These are phyloP conservation scores for Eupeodes latifasciatus DNA, from an alignment of 2,888 invertebrate genomes.

Conservation along the genomic window DNA sequence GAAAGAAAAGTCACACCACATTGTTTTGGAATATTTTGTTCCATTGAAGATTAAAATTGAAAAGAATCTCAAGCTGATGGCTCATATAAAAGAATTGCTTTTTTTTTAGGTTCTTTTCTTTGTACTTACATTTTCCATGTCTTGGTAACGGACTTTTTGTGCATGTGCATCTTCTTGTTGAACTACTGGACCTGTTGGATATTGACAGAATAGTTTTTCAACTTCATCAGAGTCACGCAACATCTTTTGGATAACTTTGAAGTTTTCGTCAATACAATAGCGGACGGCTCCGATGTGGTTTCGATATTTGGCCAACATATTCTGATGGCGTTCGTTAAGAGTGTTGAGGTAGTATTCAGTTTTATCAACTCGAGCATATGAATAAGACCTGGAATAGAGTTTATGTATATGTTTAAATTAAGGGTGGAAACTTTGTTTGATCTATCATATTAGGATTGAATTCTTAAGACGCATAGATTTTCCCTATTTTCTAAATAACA, in stretches of 20 bases:
- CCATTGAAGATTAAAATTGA: conserved; percentile 55
- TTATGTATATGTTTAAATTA: too few species aligned
- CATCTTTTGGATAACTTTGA: conserved; percentile 84
- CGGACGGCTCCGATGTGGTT: conserved; percentile 90
- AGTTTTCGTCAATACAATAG: conserved; percentile 90
- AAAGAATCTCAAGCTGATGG: conserved; percentile 37
- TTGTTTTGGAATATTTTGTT: conserved; percentile 68
- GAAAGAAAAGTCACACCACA: conserved; percentile 63
- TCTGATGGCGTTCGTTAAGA: conserved; percentile 90
- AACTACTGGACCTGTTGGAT: conserved; percentile 87
- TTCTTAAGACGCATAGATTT: too few species aligned
- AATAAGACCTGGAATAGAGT: conserved; percentile 87
- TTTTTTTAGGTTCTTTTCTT: conserved; percentile 16
- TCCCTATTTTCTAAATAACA: too few species aligned
- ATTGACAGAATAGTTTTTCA: conserved; percentile 86
- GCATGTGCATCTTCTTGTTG: conserved; percentile 86
- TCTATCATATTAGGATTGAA: too few species aligned
- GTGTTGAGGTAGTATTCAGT: conserved; percentile 90
- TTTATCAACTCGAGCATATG: conserved; percentile 90
- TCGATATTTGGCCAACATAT: conserved; percentile 90
- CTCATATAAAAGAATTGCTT: neutral
- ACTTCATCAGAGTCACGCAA: conserved; percentile 84
- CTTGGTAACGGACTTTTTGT: conserved; percentile 80
- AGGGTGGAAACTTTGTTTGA: neutral
- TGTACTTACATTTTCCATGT: conserved; percentile 82